phyloP scores from a whole-genome alignment of 2,113 vertebrate genomes.

The Prochilodus magdalenae region DNA sequence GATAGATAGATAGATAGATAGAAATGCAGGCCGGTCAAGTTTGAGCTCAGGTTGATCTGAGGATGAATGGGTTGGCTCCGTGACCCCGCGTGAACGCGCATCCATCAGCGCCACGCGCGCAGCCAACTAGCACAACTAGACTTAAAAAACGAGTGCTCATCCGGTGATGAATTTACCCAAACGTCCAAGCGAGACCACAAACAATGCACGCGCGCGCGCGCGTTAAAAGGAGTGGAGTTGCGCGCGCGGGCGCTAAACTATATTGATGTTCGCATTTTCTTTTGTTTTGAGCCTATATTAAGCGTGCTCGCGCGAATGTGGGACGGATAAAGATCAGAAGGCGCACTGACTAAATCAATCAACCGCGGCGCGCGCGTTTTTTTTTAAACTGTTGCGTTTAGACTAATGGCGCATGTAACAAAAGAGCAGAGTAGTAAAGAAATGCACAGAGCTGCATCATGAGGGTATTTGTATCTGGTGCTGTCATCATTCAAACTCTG shows the following conservation, averaged over 20 bases:
- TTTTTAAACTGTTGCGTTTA: conserved; percentile 52
- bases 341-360: conserved; percentile 45
- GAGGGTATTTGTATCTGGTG: too few species aligned
- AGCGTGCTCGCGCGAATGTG: conserved; percentile 20
- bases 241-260: neutral
- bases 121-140: neutral
- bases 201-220: too few species aligned
- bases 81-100: neutral
- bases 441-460: too few species aligned
- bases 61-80: neutral
- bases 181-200: too few species aligned
- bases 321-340: conserved; percentile 16
- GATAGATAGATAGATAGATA: too few species aligned
- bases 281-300: neutral
- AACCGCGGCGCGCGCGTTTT: conserved; percentile 36
- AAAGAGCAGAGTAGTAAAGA: neutral
- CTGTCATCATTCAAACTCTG: too few species aligned
- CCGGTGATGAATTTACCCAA: neutral
- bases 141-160: neutral
- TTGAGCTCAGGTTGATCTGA: neutral
- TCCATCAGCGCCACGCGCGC: neutral
- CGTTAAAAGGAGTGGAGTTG: too few species aligned
- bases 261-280: too few species aligned
- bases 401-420: conserved; percentile 14
- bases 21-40: neutral